Evolutionary conservation across 2,797 vertebrate species (phyloP).

Genomic region (Psittacula derbiana): DNA sequence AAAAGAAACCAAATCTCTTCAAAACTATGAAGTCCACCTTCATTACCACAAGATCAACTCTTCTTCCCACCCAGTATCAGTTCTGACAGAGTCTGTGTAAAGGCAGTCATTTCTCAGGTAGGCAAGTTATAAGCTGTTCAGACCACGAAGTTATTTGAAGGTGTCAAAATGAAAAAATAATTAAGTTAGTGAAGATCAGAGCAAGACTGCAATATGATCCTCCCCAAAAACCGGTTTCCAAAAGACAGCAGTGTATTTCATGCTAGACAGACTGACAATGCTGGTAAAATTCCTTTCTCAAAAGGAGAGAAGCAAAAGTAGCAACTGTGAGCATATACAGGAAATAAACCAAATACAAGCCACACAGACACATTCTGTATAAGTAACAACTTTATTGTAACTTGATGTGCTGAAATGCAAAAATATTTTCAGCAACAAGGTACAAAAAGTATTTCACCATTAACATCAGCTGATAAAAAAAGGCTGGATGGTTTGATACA

Average conservation of each 20-base stretch:
- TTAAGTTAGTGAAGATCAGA: neutral
- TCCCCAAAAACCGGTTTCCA: neutral
- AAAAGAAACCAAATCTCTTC: neutral
- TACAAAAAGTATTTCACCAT: conserved; percentile 81
- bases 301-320: neutral
- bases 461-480: conserved; percentile 80
- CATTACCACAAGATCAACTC: neutral
- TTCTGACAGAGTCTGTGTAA: neutral
- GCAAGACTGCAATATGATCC: neutral
- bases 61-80: neutral
- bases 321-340: neutral
- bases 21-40: neutral
- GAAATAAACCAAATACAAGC: conserved; percentile 33
- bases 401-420: conserved; percentile 79
- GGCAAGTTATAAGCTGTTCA: neutral
- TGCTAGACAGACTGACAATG: neutral
- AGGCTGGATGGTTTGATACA: conserved; percentile 75
- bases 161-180: neutral
- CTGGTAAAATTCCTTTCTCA: neutral
- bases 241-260: neutral
- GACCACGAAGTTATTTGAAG: neutral
- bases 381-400: conserved; percentile 85
- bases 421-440: conserved; percentile 84
- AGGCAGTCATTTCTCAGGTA: neutral
- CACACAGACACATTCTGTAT: conserved; percentile 62